A percentile compares a stretch with the other conserved stretches of the same genome.
Evolutionary conservation across 2,113 vertebrate genomes (phyloP).

Genomic region (Ceyx melanurus): DNA sequence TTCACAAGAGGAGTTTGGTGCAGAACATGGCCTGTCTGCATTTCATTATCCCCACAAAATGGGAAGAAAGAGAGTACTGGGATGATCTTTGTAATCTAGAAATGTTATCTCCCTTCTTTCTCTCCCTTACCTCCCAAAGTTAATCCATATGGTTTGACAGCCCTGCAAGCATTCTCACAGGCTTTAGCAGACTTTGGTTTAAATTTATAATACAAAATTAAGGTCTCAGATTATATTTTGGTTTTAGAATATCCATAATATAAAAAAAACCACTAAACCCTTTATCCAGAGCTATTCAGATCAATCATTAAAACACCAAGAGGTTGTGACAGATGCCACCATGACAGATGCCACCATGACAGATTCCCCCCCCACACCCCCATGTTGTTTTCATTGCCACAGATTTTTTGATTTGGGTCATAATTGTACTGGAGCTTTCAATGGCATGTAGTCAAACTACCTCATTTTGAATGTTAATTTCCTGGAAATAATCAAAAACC

Average conservation of each 20-base stretch:
- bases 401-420: slow-evolving; percentile 18
- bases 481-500: slow-evolving; percentile 39
- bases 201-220: not conserved
- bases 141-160: not conserved
- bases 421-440: slow-evolving; percentile 55
- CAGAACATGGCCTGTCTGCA: not conserved
- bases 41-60: not conserved
- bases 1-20: not conserved
- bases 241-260: not conserved
- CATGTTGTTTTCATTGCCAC: slow-evolving; percentile 44
- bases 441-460: slow-evolving; percentile 10
- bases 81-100: not conserved
- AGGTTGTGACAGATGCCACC: slow-evolving; percentile 16
- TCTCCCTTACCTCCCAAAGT: not conserved
- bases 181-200: not conserved
- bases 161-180: not conserved
- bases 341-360: not conserved
- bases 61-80: not conserved
- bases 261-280: slow-evolving; percentile 5
- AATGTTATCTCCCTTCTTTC: not conserved
- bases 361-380: not conserved
- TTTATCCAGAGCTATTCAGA: not conserved
- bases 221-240: not conserved
- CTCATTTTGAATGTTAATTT: slow-evolving; percentile 52
- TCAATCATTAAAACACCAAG: slow-evolving; percentile 35